Base-by-base conservation (phyloP, 2,888 invertebrate genomes). In the Ornithoptera alexandrae region DNA sequence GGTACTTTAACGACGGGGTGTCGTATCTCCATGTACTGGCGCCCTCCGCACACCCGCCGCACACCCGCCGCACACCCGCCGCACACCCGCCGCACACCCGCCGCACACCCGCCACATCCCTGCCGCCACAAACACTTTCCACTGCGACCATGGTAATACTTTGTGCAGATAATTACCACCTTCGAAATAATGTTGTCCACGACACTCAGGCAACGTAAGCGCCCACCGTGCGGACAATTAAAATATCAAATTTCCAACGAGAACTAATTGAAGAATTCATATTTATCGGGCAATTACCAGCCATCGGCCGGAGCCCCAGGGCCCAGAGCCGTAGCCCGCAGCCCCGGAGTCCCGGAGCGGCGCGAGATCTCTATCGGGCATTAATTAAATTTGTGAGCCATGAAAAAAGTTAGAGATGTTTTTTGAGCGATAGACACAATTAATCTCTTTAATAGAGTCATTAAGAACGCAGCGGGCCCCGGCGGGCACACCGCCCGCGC, bases 361-460 rank as follows among this genome's bases (percentile, higher is more conserved):
- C 74, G 73, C 76, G 75, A 84, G 84, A 89, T 86, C 77, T 78
- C 80, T 86, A 89, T 89, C 88, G 77, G 39, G 81, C 81, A 87
- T 87, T 91, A 89, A 92, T 92, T 91, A 89, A 91, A 92, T 92
- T 90, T 92, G 89, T 90, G 81, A 74, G 77, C 81, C 83, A 86
- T 79, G 79, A 83, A 87, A 86, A 39, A 88, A 88, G 84, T 79
- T 74, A 74, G 77, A 79, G 81, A 84, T 86, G 82, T 85, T 88
- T 87, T 88, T 86, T 81, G 84, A 83, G 78, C 82, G 85, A 86
- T 88, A 85, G 83, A 82, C 79, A 78, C 86, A 83, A 91, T 92
- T 90, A 91, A 92, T 92, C 92, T 87, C 81, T 85, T 89, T 90
- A 92, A 92, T 92, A 90, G 90, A 92, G 92, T 85, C 90, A 92